These are phyloP conservation scores for Temnothorax curvispinosus DNA, from an alignment of 1,140 invertebrate species.

Conservation along the genomic window DNA sequence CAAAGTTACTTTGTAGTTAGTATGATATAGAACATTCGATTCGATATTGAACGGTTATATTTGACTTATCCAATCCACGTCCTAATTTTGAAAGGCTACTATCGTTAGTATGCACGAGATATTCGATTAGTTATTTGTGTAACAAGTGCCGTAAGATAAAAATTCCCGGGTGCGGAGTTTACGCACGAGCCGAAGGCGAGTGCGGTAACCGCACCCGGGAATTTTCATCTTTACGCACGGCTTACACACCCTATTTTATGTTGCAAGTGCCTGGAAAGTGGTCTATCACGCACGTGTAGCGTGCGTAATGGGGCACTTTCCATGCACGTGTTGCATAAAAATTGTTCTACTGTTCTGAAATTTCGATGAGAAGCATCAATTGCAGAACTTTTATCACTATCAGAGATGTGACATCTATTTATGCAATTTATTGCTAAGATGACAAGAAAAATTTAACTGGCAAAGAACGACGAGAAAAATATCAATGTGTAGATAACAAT, in stretches of 20 bases:
- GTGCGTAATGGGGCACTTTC: too few species aligned
- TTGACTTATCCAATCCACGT: background rate
- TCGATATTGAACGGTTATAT: constrained; percentile 25
- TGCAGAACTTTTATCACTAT: background rate
- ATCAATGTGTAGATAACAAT: background rate
- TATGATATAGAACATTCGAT: background rate
- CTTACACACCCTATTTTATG: too few species aligned
- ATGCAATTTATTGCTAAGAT: background rate
- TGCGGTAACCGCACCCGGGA: too few species aligned
- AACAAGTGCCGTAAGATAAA: too few species aligned
- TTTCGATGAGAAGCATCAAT: background rate
- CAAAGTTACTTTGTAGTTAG: background rate
- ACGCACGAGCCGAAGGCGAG: too few species aligned
- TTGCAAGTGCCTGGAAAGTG: too few species aligned
- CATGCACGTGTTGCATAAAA: too few species aligned
- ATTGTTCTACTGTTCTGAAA: background rate
- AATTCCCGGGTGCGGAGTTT: too few species aligned
- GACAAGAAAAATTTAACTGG: background rate
- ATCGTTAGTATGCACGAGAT: background rate
- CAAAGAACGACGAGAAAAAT: background rate
- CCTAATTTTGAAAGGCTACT: background rate
- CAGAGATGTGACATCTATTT: background rate
- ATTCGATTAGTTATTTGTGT: background rate
- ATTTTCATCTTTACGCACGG: too few species aligned
- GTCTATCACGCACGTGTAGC: too few species aligned